A percentile compares a stretch with the other conserved stretches of the same genome.
Evolutionary conservation across 2,888 invertebrate species (phyloP).

Genomic region (Drosophila cracens): DNA sequence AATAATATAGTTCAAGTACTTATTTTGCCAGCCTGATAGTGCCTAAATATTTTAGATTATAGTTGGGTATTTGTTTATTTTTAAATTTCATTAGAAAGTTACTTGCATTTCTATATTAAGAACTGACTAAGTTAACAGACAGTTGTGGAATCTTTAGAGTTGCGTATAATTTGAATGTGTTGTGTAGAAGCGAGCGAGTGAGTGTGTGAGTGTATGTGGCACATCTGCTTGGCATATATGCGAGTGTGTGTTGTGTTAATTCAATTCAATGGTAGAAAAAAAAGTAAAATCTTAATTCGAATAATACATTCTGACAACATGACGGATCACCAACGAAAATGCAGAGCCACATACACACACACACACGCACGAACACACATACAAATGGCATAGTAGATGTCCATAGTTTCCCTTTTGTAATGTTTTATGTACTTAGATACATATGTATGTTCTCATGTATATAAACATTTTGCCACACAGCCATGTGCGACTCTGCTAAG

Average conservation of each 20-base stretch:
- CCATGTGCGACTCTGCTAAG: conserved; percentile 33
- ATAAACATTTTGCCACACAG: conserved; percentile 42
- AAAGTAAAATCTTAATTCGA: conserved; percentile 85
- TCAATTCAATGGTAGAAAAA: conserved; percentile 77
- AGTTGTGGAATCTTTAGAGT: conserved; percentile 3
- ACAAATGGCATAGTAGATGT: conserved; percentile 44
- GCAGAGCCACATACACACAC: conserved; percentile 55
- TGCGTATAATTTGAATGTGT: background rate
- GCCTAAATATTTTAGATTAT: conserved; percentile 40
- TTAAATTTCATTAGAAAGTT: conserved; percentile 19
- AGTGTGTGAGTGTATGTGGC: conserved; percentile 21
- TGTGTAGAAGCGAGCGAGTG: background rate
- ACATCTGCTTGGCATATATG: conserved; percentile 39
- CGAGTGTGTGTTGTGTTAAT: conserved; percentile 62
- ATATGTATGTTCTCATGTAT: conserved; percentile 22
- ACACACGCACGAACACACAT: conserved; percentile 42
- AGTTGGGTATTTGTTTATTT: conserved; percentile 28
- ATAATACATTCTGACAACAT: conserved; percentile 86
- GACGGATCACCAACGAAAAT: conserved; percentile 85
- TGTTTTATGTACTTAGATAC: conserved; percentile 27
- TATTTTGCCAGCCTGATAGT: conserved; percentile 34
- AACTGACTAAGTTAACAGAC: conserved; percentile 37
- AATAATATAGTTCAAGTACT: conserved; percentile 19
- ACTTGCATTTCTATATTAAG: conserved; percentile 40
- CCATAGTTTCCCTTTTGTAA: conserved; percentile 71